phyloP scores from a whole-genome alignment of 1,140 invertebrate genomes.

The Drosophila ercepeae region DNA sequence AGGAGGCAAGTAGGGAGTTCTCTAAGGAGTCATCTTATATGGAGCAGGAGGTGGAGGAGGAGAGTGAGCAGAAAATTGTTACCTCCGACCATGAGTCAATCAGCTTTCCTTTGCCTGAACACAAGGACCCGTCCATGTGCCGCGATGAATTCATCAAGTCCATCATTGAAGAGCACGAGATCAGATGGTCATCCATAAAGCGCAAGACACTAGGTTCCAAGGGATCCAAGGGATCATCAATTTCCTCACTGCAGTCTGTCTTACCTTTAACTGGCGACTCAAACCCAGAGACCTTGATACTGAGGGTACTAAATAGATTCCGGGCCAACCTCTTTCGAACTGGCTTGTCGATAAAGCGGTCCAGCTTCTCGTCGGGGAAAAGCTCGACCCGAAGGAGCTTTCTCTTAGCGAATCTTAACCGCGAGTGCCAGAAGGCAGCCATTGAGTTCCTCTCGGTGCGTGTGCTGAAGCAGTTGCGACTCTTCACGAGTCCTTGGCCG shows the following conservation, averaged over 20 bases:
- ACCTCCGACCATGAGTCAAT: not conserved
- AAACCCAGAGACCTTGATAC: not conserved
- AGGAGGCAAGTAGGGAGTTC: not conserved
- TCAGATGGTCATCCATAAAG: not conserved
- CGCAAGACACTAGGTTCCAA: not conserved
- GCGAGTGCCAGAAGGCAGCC: constrained; percentile 33
- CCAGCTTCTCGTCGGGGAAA: not conserved
- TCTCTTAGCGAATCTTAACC: not conserved
- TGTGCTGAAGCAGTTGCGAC: constrained; percentile 21
- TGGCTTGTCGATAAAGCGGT: not conserved
- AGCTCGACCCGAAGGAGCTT: not conserved
- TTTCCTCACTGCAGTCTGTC: not conserved
- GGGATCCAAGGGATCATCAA: not conserved
- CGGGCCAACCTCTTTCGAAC: not conserved
- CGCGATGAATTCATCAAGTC: constrained; percentile 41
- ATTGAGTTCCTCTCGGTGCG: constrained; percentile 39
- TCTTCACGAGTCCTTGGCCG: constrained; percentile 30
- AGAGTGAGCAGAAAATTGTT: not conserved
- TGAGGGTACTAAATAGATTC: not conserved
- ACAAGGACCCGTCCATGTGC: constrained; percentile 30
- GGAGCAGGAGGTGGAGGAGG: not conserved
- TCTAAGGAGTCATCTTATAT: too few relatives aligned
- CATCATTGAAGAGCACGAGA: not conserved
- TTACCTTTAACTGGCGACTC: not conserved
- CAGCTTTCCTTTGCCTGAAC: constrained; percentile 41